phyloP scores from a whole-genome alignment of 1,140 invertebrate genomes.

The Pinna nobilis region DNA sequence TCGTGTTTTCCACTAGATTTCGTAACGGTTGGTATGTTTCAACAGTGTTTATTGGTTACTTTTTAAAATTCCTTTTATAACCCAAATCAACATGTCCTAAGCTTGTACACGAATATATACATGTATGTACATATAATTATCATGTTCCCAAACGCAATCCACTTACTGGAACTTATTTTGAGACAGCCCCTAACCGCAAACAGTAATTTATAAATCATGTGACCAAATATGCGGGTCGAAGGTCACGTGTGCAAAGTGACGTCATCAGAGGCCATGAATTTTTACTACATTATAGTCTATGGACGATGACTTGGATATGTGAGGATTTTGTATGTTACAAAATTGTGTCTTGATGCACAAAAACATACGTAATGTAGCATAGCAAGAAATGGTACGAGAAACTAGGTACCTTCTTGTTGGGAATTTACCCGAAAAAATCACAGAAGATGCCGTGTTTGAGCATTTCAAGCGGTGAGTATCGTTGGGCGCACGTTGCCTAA shows the following conservation, averaged over 20 bases:
- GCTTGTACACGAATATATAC: neutral
- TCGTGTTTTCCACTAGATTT: too few relatives aligned
- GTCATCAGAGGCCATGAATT: constrained; percentile 46
- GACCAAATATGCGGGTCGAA: constrained; percentile 43
- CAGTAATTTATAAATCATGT: constrained; percentile 38
- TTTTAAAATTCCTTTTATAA: neutral
- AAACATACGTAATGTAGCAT: constrained; percentile 61
- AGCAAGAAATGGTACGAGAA: constrained; percentile 94
- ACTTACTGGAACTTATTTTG: constrained; percentile 15
- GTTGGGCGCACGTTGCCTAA: constrained; percentile 37
- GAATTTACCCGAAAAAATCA: constrained; percentile 99
- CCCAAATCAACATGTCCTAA: neutral
- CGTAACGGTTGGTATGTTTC: too few relatives aligned
- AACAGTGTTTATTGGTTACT: too few relatives aligned
- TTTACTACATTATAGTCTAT: constrained; percentile 40
- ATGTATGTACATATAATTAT: too few relatives aligned
- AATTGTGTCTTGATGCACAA: constrained; percentile 40
- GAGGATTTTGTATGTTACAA: constrained; percentile 8
- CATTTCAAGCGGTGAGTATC: constrained; percentile 97
- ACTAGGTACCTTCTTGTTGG: constrained; percentile 99
- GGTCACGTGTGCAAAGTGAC: constrained; percentile 47
- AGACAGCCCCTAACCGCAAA: constrained; percentile 27
- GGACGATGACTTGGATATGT: constrained; percentile 22
- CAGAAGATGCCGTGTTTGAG: constrained; percentile 94
- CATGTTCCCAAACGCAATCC: too few relatives aligned